A percentile compares a stretch with the other conserved stretches of the same genome.
phyloP scores from a whole-genome alignment of 1,140 invertebrate species.

The Lutraria rhynchaena region DNA sequence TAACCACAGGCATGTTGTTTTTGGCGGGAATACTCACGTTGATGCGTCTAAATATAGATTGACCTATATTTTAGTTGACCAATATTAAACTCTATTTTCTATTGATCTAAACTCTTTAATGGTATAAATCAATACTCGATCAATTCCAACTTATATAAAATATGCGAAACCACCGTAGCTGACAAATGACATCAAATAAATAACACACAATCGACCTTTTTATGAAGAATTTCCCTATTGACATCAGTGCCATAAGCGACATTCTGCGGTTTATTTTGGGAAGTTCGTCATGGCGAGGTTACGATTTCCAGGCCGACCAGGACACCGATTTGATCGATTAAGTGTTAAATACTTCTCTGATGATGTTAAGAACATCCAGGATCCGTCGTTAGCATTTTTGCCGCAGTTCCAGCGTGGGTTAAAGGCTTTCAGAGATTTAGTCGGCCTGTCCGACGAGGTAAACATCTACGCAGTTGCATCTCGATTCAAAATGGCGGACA shows the following conservation, averaged over 20 bases:
- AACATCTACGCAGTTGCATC: background rate
- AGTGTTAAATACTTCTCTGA: constrained; percentile 44
- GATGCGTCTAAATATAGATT: background rate
- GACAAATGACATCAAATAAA: background rate
- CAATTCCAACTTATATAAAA: background rate
- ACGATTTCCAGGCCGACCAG: constrained; percentile 57
- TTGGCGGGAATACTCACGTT: constrained; percentile 39
- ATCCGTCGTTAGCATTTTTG: constrained; percentile 54
- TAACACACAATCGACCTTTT: background rate
- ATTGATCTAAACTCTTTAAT: background rate
- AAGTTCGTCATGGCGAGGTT: constrained; percentile 59
- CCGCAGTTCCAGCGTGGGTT: constrained; percentile 52
- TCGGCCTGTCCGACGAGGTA: constrained; percentile 56
- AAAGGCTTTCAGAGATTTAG: constrained; percentile 42
- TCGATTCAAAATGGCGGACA: constrained; percentile 61
- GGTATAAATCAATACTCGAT: background rate
- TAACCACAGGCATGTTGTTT: background rate
- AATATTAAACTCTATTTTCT: background rate
- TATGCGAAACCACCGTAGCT: no score
- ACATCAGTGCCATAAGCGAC: constrained; percentile 1
- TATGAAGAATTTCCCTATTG: background rate
- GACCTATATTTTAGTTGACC: background rate
- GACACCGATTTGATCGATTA: constrained; percentile 53
- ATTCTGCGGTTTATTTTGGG: constrained; percentile 48
- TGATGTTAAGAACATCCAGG: constrained; percentile 52